phyloP scores from a whole-genome alignment of 2,888 invertebrate genomes.

The Zelleria hepariella region DNA sequence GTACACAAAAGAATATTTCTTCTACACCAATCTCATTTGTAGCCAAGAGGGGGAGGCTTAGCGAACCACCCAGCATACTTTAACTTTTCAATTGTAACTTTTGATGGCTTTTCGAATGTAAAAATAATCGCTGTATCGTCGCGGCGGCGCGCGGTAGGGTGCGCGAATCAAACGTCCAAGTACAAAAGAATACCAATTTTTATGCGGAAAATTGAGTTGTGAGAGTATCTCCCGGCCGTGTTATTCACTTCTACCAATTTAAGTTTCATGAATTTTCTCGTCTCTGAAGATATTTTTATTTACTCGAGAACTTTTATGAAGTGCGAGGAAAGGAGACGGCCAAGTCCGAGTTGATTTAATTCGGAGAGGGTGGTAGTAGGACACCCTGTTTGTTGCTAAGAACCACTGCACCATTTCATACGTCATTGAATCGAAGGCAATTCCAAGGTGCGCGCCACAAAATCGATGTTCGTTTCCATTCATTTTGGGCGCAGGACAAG shows the following conservation, averaged over 20 bases:
- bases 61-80: conserved; percentile 65
- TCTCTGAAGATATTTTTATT: neutral
- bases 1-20: conserved; percentile 58
- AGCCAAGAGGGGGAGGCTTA: conserved; percentile 50
- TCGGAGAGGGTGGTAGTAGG: neutral
- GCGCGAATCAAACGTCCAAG: conserved; percentile 51
- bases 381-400: neutral
- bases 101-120: conserved; percentile 72
- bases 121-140: conserved; percentile 67
- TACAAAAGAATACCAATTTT: conserved; percentile 69
- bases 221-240: conserved; percentile 29
- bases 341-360: neutral
- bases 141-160: conserved; percentile 47
- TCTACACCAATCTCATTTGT: conserved; percentile 62
- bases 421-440: neutral
- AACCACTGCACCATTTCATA: neutral
- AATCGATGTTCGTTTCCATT: conserved; percentile 40
- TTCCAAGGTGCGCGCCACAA: conserved; percentile 8
- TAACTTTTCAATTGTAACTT: conserved; percentile 73
- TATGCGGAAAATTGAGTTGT: conserved; percentile 65
- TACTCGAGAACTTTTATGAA: neutral
- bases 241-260: conserved; percentile 45
- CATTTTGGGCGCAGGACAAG: conserved; percentile 38
- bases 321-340: neutral
- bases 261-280: conserved; percentile 14